Base-by-base conservation (phyloP, 2,113 vertebrate genomes). In the Lepidiolamprologus cunningtoni region DNA sequence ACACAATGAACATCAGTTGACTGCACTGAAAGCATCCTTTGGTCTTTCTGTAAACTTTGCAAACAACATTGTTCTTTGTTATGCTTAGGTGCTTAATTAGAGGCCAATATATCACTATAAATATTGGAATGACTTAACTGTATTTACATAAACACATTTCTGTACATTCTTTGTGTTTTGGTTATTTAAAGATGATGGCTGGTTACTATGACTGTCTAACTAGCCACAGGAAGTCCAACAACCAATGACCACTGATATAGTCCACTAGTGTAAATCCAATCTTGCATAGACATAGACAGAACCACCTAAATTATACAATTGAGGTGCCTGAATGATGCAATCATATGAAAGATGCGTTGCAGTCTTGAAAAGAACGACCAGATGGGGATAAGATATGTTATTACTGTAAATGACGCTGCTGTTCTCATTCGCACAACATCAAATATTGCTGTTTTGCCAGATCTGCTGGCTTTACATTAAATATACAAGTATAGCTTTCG, bases 1-100 rank as follows among this genome's bases (percentile, higher is more conserved):
- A 61, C 76, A 58, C 17, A 68, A 8, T 58, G 54, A 88, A 78
- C 58, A 85, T 76, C 66, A 87, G 87, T 89, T 90, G 87, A 50
- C 9, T 85, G 78, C 52, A 78, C 81, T 35, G 8, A 68, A 68
- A 89, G 16, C 33, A 54, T 79, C 26, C 9, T 80, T 89, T 52
- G 68, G 35, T n/a, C 37, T 11, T 42, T 8, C 35, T 63, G 12
- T 82, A n/a, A 83, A 87, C 80, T 58, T 54, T 12, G 5, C 21
- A 76, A 68, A 80, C 40, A 83, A n/a, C 13, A 61, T 28, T 37
- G 19, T 28, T 82, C 21, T 61, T n/a, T 26, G 14, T 19, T 9
- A 42, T 1, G 17, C 5, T 45, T 26, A 71, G 6, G 42, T 28
- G 14, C 14, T 52, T 5, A 12, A 31, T 76, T 78, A 8, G 4